phyloP scores from a whole-genome alignment of 2,888 invertebrate species.

The Plutella xylostella region DNA sequence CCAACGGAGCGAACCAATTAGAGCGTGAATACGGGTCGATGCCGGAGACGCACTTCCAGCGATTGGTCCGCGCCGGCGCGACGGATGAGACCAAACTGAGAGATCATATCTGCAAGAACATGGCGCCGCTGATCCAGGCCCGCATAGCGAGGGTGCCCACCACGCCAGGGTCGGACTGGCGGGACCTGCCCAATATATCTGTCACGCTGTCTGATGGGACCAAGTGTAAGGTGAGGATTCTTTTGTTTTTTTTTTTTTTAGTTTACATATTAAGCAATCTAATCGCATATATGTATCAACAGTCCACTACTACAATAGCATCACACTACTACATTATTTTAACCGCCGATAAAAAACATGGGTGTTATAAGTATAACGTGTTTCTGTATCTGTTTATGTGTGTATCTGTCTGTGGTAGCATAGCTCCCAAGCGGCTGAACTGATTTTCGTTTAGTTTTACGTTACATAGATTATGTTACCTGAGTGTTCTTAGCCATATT shows the following conservation, averaged over 20 bases:
- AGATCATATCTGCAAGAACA: constrained; percentile 88
- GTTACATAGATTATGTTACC: no score
- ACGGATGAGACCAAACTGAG: constrained; percentile 67
- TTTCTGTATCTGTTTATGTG: no score
- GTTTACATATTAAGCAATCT: no score
- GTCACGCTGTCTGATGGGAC: constrained; percentile 78
- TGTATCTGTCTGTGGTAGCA: no score
- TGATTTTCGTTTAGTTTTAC: no score
- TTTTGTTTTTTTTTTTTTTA: constrained; percentile 4
- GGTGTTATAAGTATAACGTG: no score
- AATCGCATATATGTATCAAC: no score
- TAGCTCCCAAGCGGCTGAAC: no score
- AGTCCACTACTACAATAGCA: no score
- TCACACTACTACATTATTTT: no score
- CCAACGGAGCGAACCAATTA: constrained; percentile 76
- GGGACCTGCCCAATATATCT: constrained; percentile 84
- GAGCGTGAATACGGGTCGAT: constrained; percentile 80
- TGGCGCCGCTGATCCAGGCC: constrained; percentile 83
- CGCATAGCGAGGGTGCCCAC: constrained; percentile 82
- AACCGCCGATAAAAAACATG: no score
- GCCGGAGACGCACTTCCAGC: constrained; percentile 81
- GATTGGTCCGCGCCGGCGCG: constrained; percentile 73
- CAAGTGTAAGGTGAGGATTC: constrained; percentile 57
- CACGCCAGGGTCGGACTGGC: constrained; percentile 84
- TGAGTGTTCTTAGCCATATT: no score